These are phyloP conservation scores for Sula dactylatra DNA, from an alignment of 2,113 vertebrate species.

Conservation along the genomic window DNA sequence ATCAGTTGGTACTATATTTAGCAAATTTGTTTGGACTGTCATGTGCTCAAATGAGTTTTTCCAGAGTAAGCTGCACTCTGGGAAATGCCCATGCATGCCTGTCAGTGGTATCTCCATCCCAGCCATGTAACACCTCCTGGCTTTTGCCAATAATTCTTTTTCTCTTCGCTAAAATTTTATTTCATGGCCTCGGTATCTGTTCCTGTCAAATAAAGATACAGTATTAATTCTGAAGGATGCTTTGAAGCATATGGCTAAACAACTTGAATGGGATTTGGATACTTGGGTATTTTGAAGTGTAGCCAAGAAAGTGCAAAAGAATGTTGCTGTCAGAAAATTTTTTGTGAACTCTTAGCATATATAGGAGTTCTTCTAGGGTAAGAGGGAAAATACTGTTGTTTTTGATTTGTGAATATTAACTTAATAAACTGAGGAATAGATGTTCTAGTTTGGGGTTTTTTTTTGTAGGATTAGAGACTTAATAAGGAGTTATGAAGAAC, in stretches of 20 bases:
- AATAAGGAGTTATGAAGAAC: neutral
- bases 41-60: conserved; percentile 34
- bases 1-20: conserved; percentile 56
- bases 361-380: neutral
- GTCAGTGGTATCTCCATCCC: neutral
- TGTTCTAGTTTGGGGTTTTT: neutral
- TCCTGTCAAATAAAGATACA: neutral
- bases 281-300: neutral
- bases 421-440: neutral
- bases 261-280: neutral
- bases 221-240: neutral
- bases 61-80: neutral
- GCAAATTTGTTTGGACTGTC: conserved; percentile 47
- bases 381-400: neutral
- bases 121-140: neutral
- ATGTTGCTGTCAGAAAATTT: neutral
- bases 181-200: neutral
- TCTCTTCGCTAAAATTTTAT: neutral
- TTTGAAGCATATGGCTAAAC: neutral
- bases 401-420: neutral
- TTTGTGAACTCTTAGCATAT: neutral
- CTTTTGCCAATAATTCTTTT: neutral
- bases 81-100: neutral
- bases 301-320: neutral
- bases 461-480: neutral